Conservation (phyloP, 1,140 invertebrate genomes). For the Zaprionus tsacasi region DNA sequence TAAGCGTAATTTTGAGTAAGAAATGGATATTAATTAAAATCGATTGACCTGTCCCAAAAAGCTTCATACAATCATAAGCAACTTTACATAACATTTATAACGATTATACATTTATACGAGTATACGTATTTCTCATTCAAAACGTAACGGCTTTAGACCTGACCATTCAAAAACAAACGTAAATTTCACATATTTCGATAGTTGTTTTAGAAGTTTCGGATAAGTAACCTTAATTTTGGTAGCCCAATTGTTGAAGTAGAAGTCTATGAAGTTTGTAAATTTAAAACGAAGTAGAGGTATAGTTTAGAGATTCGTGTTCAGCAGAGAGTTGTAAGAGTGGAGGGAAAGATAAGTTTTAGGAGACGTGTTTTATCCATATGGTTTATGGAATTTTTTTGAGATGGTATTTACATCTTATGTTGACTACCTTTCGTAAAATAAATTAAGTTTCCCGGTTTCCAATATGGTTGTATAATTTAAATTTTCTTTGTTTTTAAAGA, state of each 20-base stretch:
- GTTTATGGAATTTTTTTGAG: not conserved
- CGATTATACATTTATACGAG: not conserved
- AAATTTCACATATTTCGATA: not conserved
- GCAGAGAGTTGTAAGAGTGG: not conserved
- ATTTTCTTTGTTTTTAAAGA: no score
- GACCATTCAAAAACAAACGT: not conserved
- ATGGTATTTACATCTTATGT: no score
- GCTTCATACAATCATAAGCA: conserved; percentile 4
- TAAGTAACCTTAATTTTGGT: no score
- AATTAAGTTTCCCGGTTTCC: not conserved
- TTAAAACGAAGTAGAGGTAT: not conserved
- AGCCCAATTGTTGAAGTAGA: no score
- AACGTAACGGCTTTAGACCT: not conserved
- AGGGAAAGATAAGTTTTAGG: not conserved
- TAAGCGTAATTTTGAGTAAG: conserved; percentile 11
- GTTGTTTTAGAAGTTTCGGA: no score
- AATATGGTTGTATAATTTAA: no score
- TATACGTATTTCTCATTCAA: not conserved
- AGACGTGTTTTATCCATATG: not conserved
- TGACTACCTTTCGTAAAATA: not conserved
- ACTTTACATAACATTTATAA: conserved; percentile 14
- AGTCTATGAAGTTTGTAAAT: not conserved
- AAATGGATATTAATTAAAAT: conserved; percentile 1
- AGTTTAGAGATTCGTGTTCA: not conserved
- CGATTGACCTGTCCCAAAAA: conserved; percentile 4